Evolutionary conservation across 92 coral and sea anemone genomes (phyloP), one percentile per base, ranked within the genome.

Genomic region (Zoanthus sociatus): DNA sequence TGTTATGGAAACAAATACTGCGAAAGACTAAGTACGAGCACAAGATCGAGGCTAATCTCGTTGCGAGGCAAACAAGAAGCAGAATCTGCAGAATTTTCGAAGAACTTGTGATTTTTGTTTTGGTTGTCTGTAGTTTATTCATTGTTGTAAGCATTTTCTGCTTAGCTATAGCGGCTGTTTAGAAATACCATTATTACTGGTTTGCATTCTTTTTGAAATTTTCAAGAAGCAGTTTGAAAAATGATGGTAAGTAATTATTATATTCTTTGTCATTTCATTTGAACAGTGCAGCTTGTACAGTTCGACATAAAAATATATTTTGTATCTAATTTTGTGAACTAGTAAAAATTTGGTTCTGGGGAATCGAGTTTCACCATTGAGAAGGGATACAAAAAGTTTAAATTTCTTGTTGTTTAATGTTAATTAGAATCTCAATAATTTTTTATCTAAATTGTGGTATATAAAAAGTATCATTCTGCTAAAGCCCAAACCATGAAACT

Each of bases 41-140:
- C 88, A 30, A 63, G 83, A 81, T 63, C 93, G 98, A 95, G 98
- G 96, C 93, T 55, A 9, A 50, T 64, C 87, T 94, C 84, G 93
- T 88, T 88, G 87, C 88, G 92, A 90, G 89, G 84, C 87, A 90
- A 87, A 86, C 89, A 77, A 76, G 71, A 78, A 85, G 78, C 69
- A 77, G 73, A 63, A 72, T 79, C 60, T 60, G 78, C 69, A 77
- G 73, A 63, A 72, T 79, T 71, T 60, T 66, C 7, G 46, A 78
- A 85, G 76, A 21, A 42, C 18, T 20, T 15, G 30, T 9, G 64
- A 3, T 54, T 32, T 18, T 63, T 10, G 48, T 56, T 16, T 14
- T 56, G 46, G 45, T 77, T 84, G 3, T 9, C 32, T 17, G 47
- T 31, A 10, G 18, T 78, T 78, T 17, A 7, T 14, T 17, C 9